These are phyloP conservation scores for Chaenogobius annularis DNA, from an alignment of 2,113 vertebrate species.

Conservation along the genomic window DNA sequence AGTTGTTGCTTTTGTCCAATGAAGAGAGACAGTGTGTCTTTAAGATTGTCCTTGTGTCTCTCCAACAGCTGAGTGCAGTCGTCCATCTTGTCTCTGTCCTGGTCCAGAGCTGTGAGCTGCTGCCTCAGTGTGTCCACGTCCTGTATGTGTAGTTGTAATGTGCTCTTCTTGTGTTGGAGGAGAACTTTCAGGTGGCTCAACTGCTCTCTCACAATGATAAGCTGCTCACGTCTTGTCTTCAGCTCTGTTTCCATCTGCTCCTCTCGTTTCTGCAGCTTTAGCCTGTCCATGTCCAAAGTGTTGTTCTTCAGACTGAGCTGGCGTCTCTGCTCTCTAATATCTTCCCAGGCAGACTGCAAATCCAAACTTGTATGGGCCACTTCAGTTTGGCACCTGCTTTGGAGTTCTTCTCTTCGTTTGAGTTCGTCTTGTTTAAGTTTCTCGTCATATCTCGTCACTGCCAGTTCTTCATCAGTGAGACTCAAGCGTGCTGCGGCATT, in stretches of 20 bases:
- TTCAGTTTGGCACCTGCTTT: neutral
- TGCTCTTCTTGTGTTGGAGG: neutral
- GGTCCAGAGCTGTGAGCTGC: neutral
- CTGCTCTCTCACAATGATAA: neutral
- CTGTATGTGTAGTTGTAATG: neutral
- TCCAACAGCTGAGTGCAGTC: neutral
- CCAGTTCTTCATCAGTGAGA: neutral
- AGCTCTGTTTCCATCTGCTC: constrained; percentile 1
- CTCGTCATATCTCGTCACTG: neutral
- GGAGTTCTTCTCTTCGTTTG: neutral
- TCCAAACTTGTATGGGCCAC: neutral
- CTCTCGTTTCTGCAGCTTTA: neutral
- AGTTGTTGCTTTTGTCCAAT: neutral
- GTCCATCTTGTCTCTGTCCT: neutral
- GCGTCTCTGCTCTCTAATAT: constrained; percentile 12
- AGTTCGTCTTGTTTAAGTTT: constrained; percentile 3
- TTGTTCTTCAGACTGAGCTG: constrained; percentile 11
- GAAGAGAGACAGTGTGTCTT: neutral
- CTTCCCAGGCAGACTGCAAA: neutral
- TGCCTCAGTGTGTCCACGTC: neutral
- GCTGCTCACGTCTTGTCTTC: neutral
- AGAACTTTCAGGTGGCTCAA: neutral
- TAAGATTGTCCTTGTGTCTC: neutral
- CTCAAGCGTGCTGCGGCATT: neutral
- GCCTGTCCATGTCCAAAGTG: constrained; percentile 6